Evolutionary conservation across 2,113 vertebrate species (phyloP), one percentile per base, ranked within the genome.

Genomic region (Myrmecophaga tridactyla): DNA sequence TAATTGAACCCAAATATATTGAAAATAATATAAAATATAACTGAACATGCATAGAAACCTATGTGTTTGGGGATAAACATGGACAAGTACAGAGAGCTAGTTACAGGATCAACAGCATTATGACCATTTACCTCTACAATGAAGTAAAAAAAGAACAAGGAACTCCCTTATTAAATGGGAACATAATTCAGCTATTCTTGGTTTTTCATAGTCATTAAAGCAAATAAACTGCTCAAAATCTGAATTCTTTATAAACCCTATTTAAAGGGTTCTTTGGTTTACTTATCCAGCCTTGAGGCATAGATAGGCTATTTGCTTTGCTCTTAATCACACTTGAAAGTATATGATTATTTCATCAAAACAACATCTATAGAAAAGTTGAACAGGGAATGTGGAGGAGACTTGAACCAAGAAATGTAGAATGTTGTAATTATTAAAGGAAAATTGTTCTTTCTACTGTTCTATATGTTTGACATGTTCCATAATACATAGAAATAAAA

Each of bases 11-110:
- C n/a, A n/a, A 3, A 75, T 20, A 62, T n/a, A 73, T 34, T 81
- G 53, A 95, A 94, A 87, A 60, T 3, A 92, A 69, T 76, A 80
- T 27, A 87, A 92, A 87, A 46, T 77, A 67, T 94, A 87, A 92
- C 48, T 70, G 39, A 78, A 31, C 17, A 95, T 89, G n/a, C 92
- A 6, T 80, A 89, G 51, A 87, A 80, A 77, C 20, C 14, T 94
- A 25, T 21, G 27, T 80, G 15, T 60, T 96, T n/a, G 2, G 21
- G 23, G 21, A 41, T 92, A 48, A 31, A 21, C 15, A 75, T 72
- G 41, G 29, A 21, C 5, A 56, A 31, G 6, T 75, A 23, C 3
- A 93, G 43, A 83, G 14, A 92, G 87, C 39, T 36, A 86, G 9
- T 81, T 70, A 58, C 17, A 86, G 7, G 4, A 43, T 77, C 20